phyloP scores from a whole-genome alignment of 2,113 vertebrate species.

The Phoenicopterus ruber region DNA sequence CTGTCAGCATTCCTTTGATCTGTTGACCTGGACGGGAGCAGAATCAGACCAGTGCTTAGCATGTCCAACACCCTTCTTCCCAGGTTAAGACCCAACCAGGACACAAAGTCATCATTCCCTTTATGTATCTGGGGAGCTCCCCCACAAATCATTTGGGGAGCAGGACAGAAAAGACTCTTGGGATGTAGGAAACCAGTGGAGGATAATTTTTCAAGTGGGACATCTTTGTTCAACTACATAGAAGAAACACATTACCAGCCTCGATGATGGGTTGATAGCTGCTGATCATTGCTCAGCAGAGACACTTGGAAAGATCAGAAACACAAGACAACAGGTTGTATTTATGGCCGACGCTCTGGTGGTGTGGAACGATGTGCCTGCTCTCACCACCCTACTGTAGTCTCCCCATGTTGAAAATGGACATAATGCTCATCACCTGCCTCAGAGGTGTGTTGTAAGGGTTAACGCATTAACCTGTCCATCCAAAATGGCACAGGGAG shows the following conservation, averaged over 20 bases:
- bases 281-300: not conserved
- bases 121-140: not conserved
- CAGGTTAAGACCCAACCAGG: not conserved
- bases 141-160: fast-evolving
- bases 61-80: not conserved
- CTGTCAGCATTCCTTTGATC: not conserved
- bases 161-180: not conserved
- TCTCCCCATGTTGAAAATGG: not conserved
- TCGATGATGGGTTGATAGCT: not conserved
- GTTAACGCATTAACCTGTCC: not conserved
- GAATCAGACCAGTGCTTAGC: not conserved
- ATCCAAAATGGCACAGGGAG: not conserved
- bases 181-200: not conserved
- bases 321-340: not conserved
- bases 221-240: not conserved
- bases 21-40: not conserved
- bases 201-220: not conserved
- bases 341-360: fast-evolving
- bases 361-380: fast-evolving
- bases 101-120: not conserved
- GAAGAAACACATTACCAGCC: not conserved
- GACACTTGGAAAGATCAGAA: not conserved
- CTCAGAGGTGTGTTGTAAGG: not conserved
- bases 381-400: not conserved
- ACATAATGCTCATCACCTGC: not conserved